phyloP scores from a whole-genome alignment of 64 coral and sea anemone genomes.

The Pocillopora damicornis region DNA sequence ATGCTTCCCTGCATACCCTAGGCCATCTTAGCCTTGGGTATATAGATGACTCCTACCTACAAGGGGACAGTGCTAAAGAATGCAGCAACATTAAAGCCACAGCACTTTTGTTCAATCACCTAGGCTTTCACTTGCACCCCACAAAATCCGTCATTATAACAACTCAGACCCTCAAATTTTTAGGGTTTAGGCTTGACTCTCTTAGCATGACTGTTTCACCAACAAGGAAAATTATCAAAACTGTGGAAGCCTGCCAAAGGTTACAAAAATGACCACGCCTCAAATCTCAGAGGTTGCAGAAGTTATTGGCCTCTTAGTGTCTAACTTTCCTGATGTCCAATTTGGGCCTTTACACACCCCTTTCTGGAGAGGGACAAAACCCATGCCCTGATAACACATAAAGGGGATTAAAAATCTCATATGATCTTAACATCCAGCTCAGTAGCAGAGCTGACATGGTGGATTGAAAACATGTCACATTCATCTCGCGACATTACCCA shows the following conservation, averaged over 20 bases:
- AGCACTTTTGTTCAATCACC: slow-evolving; percentile 15
- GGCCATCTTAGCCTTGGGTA: slow-evolving; percentile 33
- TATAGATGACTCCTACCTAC: slow-evolving; percentile 34
- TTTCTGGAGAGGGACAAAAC: slow-evolving; percentile 46
- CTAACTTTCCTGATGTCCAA: slow-evolving; percentile 31
- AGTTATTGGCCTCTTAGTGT: slow-evolving; percentile 32
- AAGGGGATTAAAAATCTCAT: slow-evolving; percentile 33
- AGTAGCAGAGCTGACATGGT: slow-evolving; percentile 46
- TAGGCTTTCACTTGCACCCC: slow-evolving; percentile 17
- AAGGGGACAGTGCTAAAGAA: slow-evolving; percentile 16
- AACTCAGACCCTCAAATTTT: slow-evolving; percentile 1
- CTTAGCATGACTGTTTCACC: slow-evolving; percentile 27
- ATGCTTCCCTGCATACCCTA: slow-evolving; percentile 5
- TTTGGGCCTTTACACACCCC: slow-evolving; percentile 37
- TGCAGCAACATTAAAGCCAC: slow-evolving; percentile 35
- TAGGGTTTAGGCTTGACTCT: slow-evolving; percentile 42
- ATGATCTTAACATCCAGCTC: slow-evolving; percentile 28
- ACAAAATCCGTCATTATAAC: slow-evolving; percentile 41
- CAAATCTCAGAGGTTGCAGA: slow-evolving; percentile 10
- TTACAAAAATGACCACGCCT: background rate
- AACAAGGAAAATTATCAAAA: slow-evolving; percentile 24
- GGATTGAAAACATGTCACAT: slow-evolving; percentile 47
- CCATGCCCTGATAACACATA: slow-evolving; percentile 42
- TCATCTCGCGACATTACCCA: slow-evolving; percentile 25
- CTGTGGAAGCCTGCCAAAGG: background rate